Conservation (phyloP, 2,113 vertebrate genomes). For the Grammomys surdaster region DNA sequence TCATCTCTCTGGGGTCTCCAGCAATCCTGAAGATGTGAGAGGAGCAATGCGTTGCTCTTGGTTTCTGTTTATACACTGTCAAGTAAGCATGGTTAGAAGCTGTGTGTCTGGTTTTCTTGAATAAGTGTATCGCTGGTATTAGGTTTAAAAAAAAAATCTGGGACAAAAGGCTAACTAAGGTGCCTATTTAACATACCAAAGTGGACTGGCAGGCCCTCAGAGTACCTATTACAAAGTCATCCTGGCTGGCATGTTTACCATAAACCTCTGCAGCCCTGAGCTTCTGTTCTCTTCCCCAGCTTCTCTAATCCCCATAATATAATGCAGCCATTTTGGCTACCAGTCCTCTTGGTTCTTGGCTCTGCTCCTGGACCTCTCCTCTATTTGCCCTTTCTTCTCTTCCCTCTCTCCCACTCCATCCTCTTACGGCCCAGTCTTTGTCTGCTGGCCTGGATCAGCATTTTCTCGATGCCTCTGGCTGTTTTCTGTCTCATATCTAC, state of each 20-base stretch:
- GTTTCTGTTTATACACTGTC: neutral
- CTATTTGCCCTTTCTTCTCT: neutral
- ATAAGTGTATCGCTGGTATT: neutral
- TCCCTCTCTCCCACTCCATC: neutral
- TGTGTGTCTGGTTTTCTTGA: neutral
- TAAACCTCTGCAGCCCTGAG: neutral
- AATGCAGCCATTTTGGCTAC: neutral
- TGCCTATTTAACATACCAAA: neutral
- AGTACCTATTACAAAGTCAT: neutral
- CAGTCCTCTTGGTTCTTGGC: neutral
- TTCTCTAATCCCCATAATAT: neutral
- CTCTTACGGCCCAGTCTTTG: neutral
- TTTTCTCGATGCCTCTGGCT: neutral
- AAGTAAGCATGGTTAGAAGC: neutral
- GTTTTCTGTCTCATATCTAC: neutral
- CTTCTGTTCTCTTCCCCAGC: neutral
- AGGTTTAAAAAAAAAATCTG: neutral
- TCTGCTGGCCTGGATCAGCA: neutral
- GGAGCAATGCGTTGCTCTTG: neutral
- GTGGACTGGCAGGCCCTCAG: neutral
- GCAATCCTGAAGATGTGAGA: neutral
- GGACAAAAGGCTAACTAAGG: neutral
- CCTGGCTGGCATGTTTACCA: neutral
- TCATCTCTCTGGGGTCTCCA: neutral
- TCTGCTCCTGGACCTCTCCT: neutral